Evolutionary conservation across 2,113 vertebrate species (phyloP).

Genomic region (Tragelaphus scriptus): DNA sequence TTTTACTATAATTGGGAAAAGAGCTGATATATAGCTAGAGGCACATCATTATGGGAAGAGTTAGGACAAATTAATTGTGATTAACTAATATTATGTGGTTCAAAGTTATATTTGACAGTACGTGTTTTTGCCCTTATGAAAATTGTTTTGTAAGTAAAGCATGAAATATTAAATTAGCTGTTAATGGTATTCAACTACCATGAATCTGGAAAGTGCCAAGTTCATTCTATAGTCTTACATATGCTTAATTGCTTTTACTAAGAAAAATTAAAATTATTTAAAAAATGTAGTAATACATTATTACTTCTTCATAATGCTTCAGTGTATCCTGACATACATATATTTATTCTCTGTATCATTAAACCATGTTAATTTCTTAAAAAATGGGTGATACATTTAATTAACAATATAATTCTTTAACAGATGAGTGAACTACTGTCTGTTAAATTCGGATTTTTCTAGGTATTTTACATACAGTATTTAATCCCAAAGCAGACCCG

Average conservation of each 20-base stretch:
- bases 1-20: conserved; percentile 58
- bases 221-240: not conserved
- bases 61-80: conserved; percentile 52
- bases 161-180: conserved; percentile 47
- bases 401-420: conserved; percentile 3
- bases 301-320: not conserved
- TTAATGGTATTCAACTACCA: conserved; percentile 9
- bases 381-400: not conserved
- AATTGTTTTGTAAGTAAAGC: conserved; percentile 50
- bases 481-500: not conserved
- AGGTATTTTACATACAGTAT: not conserved
- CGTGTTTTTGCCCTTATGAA: not conserved
- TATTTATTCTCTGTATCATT: conserved; percentile 4
- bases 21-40: conserved; percentile 31
- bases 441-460: not conserved
- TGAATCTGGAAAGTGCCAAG: conserved; percentile 24
- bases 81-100: conserved; percentile 47
- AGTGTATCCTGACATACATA: not conserved
- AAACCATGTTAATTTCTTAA: not conserved
- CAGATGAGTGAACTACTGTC: not conserved
- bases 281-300: not conserved
- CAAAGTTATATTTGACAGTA: conserved; percentile 55
- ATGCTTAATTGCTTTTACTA: conserved; percentile 27
- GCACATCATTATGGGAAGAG: conserved; percentile 57
- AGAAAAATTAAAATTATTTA: conserved; percentile 13